phyloP scores from a whole-genome alignment of 1,140 invertebrate species.

The Micrasema longulum region DNA sequence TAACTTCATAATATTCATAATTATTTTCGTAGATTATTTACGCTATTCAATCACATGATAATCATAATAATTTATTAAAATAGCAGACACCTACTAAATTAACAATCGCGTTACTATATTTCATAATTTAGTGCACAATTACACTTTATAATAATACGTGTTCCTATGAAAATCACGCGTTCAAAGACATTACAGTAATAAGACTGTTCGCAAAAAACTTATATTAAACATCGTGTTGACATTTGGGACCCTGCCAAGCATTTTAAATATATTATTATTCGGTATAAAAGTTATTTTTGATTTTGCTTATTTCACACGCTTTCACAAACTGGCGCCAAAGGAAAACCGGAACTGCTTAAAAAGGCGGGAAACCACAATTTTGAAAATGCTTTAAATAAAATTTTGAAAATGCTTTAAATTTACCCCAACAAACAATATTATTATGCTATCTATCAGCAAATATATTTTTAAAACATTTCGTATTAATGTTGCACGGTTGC shows the following conservation, averaged over 20 bases:
- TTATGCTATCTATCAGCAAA: no score
- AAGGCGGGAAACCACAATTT: constrained; percentile 30
- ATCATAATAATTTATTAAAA: not conserved
- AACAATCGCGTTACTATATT: no score
- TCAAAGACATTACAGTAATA: constrained; percentile 34
- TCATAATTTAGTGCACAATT: no score
- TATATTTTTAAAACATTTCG: no score
- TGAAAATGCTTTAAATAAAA: not conserved
- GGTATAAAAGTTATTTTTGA: constrained; percentile 37
- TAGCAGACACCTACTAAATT: no score
- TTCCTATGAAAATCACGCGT: not conserved
- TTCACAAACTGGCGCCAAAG: constrained; percentile 16
- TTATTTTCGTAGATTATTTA: no score
- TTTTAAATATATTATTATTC: constrained; percentile 27
- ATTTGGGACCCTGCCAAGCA: constrained; percentile 27
- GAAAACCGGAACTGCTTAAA: constrained; percentile 17
- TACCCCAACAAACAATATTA: no score
- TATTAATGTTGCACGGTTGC: no score
- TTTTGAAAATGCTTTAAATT: no score
- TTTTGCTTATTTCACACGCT: constrained; percentile 9
- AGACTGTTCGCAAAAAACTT: constrained; percentile 40
- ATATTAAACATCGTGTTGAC: constrained; percentile 30
- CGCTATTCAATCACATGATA: no score
- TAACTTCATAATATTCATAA: no score
- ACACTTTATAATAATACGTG: no score